Evolutionary conservation across 2,888 invertebrate genomes (phyloP).

Genomic region (Epinotia ramella): DNA sequence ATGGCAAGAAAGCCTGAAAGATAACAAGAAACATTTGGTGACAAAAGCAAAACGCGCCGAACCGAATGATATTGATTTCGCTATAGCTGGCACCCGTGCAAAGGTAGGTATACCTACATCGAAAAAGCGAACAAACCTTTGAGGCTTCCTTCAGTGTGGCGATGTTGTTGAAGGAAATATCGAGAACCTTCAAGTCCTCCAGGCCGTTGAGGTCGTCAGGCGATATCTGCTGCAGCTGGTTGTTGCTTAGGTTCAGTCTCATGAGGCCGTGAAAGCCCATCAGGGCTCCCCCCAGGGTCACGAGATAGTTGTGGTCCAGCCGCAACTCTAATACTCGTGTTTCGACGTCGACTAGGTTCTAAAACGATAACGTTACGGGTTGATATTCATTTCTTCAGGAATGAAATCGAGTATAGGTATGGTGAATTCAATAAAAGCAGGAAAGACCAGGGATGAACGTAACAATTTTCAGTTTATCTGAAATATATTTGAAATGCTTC

Average conservation of each 20-base stretch:
- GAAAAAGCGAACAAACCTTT: constrained; percentile 84
- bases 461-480: no score
- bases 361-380: constrained; percentile 51
- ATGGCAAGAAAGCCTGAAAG: constrained; percentile 91
- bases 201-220: constrained; percentile 92
- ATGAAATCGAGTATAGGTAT: no score
- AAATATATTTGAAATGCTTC: no score
- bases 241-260: constrained; percentile 90
- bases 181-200: constrained; percentile 89
- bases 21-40: constrained; percentile 31
- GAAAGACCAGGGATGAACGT: no score
- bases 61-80: not conserved
- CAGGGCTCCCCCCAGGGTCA: constrained; percentile 89
- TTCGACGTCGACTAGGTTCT: constrained; percentile 92
- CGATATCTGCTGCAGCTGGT: constrained; percentile 89
- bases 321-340: constrained; percentile 89
- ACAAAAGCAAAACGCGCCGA: not conserved
- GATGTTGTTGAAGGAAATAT: constrained; percentile 91
- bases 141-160: constrained; percentile 92
- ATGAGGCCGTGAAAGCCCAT: constrained; percentile 90
- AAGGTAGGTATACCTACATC: not conserved
- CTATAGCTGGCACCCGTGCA: not conserved
- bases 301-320: constrained; percentile 90
- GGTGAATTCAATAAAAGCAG: no score
- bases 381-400: not conserved